Conservation (phyloP, 2,888 invertebrate species). For the Formica aserva region DNA sequence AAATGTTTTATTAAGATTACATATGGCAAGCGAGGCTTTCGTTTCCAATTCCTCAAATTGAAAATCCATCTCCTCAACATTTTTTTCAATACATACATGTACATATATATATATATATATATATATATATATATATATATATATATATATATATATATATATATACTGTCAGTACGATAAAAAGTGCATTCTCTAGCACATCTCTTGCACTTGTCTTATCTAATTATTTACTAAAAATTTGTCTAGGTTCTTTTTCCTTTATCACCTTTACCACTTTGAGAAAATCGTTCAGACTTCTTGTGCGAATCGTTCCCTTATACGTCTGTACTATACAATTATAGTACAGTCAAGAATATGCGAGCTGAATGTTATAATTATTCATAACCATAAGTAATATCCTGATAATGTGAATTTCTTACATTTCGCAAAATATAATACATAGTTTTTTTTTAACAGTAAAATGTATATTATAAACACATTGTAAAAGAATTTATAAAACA, state of each 20-base stretch:
- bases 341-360: conserved; percentile 72
- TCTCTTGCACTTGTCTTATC: conserved; percentile 64
- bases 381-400: conserved; percentile 52
- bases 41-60: conserved; percentile 78
- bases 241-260: conserved; percentile 62
- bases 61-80: conserved; percentile 72
- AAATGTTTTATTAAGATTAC: conserved; percentile 79
- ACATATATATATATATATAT: conserved; percentile 43
- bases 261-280: conserved; percentile 68
- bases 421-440: conserved; percentile 61
- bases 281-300: conserved; percentile 67
- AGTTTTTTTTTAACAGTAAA: conserved; percentile 60
- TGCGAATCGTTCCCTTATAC: conserved; percentile 65
- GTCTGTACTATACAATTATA: conserved; percentile 67
- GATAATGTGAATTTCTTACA: conserved; percentile 64
- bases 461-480: conserved; percentile 54
- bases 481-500: conserved; percentile 53
- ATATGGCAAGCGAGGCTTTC: conserved; percentile 81
- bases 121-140: conserved; percentile 67
- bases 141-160: conserved; percentile 66
- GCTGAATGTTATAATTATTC: conserved; percentile 61
- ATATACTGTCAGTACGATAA: conserved; percentile 73
- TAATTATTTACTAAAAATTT: conserved; percentile 70
- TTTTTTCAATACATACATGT: conserved; percentile 69
- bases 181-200: conserved; percentile 67